phyloP scores from a whole-genome alignment of 2,797 vertebrate genomes.

The Hylomyscus alleni region DNA sequence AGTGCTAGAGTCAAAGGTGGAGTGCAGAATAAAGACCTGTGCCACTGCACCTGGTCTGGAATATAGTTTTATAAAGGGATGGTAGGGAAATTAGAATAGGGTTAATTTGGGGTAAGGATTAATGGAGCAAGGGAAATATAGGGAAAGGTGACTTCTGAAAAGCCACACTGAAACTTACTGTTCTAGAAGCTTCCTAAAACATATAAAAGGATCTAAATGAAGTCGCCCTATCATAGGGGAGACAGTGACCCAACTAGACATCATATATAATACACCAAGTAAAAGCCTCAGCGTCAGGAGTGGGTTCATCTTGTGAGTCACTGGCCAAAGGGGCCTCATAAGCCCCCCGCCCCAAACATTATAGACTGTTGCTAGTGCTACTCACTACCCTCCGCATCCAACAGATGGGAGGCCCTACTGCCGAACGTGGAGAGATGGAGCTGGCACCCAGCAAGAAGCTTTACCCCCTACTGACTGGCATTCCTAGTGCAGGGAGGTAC shows the following conservation, averaged over 20 bases:
- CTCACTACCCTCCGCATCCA: background rate
- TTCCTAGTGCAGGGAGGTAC: no score
- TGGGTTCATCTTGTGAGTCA: background rate
- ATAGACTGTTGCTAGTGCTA: background rate
- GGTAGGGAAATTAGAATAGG: background rate
- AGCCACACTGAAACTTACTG: background rate
- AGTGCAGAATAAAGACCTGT: background rate
- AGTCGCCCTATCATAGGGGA: background rate
- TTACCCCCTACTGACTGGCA: background rate
- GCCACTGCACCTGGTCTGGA: background rate
- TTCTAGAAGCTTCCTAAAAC: background rate
- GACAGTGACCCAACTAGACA: background rate
- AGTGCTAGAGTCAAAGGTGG: background rate
- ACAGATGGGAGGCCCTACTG: background rate
- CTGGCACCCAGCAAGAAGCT: background rate
- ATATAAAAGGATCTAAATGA: background rate
- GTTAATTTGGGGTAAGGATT: background rate
- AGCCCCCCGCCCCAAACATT: background rate
- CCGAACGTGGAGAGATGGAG: background rate
- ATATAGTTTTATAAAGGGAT: background rate
- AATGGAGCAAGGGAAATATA: background rate
- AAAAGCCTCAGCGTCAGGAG: background rate
- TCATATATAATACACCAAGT: background rate
- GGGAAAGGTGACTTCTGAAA: background rate
- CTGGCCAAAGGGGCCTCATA: background rate